These are phyloP conservation scores for Phenganax stokvisi DNA, from an alignment of 92 coral and sea anemone species.

Conservation along the genomic window DNA sequence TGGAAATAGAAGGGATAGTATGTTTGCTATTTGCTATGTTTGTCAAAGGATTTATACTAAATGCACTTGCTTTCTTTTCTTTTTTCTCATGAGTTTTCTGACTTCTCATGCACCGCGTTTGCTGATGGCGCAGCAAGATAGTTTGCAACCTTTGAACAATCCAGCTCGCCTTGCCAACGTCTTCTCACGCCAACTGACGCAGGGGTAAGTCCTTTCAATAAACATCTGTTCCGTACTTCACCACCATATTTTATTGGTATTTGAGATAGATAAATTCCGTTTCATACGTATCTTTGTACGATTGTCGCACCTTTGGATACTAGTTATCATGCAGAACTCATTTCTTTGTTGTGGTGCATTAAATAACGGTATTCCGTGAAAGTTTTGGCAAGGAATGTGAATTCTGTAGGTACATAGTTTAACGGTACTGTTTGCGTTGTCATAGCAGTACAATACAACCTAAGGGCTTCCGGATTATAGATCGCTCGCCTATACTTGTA, in stretches of 20 bases:
- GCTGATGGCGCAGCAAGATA: slow-evolving; percentile 43
- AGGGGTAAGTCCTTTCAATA: slow-evolving; percentile 31
- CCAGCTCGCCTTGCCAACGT: slow-evolving; percentile 39
- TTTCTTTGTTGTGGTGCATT: neutral
- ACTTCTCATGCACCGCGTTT: slow-evolving; percentile 30
- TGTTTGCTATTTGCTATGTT: slow-evolving; percentile 13
- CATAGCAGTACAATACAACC: neutral
- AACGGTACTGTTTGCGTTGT: neutral
- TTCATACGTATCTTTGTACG: neutral
- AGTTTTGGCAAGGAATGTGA: neutral
- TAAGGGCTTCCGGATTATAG: slow-evolving; percentile 10
- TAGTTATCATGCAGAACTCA: neutral
- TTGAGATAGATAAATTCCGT: neutral
- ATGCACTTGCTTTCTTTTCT: slow-evolving; percentile 17
- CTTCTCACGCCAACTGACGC: slow-evolving; percentile 28
- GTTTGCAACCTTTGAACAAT: slow-evolving; percentile 34
- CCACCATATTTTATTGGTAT: neutral
- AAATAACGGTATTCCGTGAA: neutral
- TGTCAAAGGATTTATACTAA: slow-evolving; percentile 13
- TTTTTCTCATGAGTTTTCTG: slow-evolving; percentile 39
- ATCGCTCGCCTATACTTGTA: neutral
- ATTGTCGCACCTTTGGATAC: neutral
- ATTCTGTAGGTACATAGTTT: neutral
- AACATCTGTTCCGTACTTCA: neutral
- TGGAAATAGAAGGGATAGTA: slow-evolving; percentile 8